Base-by-base conservation (phyloP, 1,140 invertebrate species). In the Drosophila serrata region DNA sequence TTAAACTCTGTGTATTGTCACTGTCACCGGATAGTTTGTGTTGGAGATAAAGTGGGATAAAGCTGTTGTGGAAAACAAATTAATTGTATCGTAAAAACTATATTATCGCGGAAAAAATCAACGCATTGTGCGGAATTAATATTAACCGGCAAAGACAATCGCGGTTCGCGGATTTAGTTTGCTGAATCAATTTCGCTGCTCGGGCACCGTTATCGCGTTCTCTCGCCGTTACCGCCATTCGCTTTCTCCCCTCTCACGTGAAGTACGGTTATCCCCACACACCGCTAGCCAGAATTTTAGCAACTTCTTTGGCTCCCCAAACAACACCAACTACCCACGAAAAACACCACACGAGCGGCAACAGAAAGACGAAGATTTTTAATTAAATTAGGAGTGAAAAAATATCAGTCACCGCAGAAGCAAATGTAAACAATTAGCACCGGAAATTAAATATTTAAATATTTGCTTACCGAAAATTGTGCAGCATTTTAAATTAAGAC, bases 401-500 rank as follows among this genome's bases (percentile, higher is more conserved):
- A 49, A 42, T 33, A 63, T 22, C 40, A 75, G 69, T 17, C 22
- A 17, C 53, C 40, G 46, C 40, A 39, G 43, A 22, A 39, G 42
- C 51, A 43, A 78, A 69, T n/a, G 37, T 37, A 61, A 78, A 78
- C 74, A 77, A 77, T 77, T 62, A 68, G 56, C 73, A 31, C 46
- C 33, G 42, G 27, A 77, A 68, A 77, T 77, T 48, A 60, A 77
- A 77, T 77, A 77, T 77, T 77, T 58, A 68, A 68, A 60, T 77
- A 77, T 77, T 77, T 68, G 73, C 64, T 55, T 40, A 55, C 35
- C 31, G 40, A 40, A 77, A 77, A 77, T 77, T 77, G 74, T 68
- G 74, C 27, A 33, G 75, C 62, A 78, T 78, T 78, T 78, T 78
- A 78, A 78, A 78, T 69, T 62, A 67, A 73, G 56, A 77, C 73